Percentiles rank a stretch among this genome's conserved stretches.
Conservation (phyloP, 2,113 vertebrate genomes). For the Sus scrofa region T2T-Sscrofa CM000812.6:5097501-5098000, state of each 20-base stretch:
- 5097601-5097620: not conserved
- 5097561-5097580: rapidly evolving
- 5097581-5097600: not conserved
- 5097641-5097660: not conserved
- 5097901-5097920: not conserved
- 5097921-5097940: not conserved
- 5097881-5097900: not conserved
- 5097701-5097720: not conserved
- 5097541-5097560: rapidly evolving
- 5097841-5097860: not conserved
- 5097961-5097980: not conserved
- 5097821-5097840: not conserved
- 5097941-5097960: not conserved
- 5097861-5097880: not conserved
- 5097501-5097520: not conserved
- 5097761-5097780: not conserved
- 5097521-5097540: rapidly evolving
- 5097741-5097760: not conserved
- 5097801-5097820: not conserved
- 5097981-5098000: rapidly evolving
- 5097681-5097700: not conserved
- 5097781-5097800: not conserved
- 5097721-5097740: rapidly evolving
- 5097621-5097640: rapidly evolving
- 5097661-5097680: not conserved